Percentiles rank a stretch among this genome's conserved stretches.
These are phyloP conservation scores for Acrocephalus scirpaceus DNA, from an alignment of 2,797 vertebrate genomes.

Conservation along the genomic window DNA sequence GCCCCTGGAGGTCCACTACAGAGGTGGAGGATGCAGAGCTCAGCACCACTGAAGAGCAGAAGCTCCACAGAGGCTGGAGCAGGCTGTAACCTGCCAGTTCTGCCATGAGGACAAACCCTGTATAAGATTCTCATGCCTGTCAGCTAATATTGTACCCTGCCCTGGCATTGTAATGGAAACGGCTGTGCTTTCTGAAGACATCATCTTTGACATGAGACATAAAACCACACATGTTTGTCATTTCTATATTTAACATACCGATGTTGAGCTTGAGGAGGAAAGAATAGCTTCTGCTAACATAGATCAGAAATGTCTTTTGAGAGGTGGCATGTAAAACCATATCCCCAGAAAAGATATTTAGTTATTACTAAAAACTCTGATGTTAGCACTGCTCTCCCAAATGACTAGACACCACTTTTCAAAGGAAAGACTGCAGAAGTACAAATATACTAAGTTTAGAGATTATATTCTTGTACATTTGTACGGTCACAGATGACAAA, in stretches of 20 bases:
- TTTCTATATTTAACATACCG: conserved; percentile 15
- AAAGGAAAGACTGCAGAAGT: neutral
- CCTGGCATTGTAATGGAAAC: neutral
- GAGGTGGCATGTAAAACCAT: neutral
- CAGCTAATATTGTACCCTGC: neutral
- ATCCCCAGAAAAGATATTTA: neutral
- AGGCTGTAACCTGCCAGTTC: neutral
- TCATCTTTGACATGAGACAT: neutral
- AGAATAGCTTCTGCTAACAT: conserved; percentile 32
- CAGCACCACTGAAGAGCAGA: neutral
- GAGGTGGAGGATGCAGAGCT: neutral
- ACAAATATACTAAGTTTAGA: neutral
- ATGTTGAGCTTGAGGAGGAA: neutral
- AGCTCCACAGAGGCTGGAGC: neutral
- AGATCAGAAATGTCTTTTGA: conserved; percentile 3
- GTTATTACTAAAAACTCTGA: neutral
- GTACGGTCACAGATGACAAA: neutral
- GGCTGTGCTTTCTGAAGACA: neutral
- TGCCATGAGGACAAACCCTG: neutral
- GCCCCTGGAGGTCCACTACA: neutral
- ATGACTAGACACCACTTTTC: neutral
- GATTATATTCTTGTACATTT: neutral
- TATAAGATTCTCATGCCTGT: neutral
- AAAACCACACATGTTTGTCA: conserved; percentile 16
- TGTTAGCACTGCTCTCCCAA: neutral